Conservation (phyloP, 2,888 invertebrate genomes). For the Drosophila suboccidentalis region DNA sequence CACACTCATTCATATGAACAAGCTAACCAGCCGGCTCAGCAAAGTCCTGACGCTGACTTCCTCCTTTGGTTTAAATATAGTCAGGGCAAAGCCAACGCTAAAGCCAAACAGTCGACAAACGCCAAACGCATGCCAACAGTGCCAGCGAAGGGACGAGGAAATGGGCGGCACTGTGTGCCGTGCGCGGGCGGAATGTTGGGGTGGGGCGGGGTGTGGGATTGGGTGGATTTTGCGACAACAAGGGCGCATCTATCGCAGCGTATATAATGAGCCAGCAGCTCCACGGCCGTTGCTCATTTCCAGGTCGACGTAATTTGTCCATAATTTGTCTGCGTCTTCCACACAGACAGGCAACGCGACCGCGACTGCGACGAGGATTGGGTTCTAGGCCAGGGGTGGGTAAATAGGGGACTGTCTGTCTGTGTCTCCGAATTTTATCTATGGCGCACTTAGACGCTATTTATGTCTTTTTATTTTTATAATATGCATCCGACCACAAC, state of each 20-base stretch:
- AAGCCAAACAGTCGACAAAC: slow-evolving; percentile 70
- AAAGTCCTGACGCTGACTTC: slow-evolving; percentile 68
- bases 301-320: slow-evolving; percentile 84
- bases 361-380: slow-evolving; percentile 6
- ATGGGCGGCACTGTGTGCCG: not conserved
- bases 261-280: slow-evolving; percentile 76
- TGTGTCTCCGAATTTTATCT: slow-evolving; percentile 72
- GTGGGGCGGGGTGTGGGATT: not conserved
- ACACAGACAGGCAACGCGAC: slow-evolving; percentile 46
- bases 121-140: slow-evolving; percentile 66
- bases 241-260: slow-evolving; percentile 64
- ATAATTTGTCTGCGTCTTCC: slow-evolving; percentile 83
- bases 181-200: not conserved
- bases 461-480: slow-evolving; percentile 70
- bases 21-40: slow-evolving; percentile 62
- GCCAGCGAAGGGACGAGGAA: slow-evolving; percentile 12
- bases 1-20: slow-evolving; percentile 36
- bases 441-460: slow-evolving; percentile 73
- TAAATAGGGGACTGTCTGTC: slow-evolving; percentile 23
- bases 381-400: not conserved
- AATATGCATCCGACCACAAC: slow-evolving; percentile 43
- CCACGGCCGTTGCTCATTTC: slow-evolving; percentile 82
- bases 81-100: slow-evolving; percentile 38
- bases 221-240: slow-evolving; percentile 25
- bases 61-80: slow-evolving; percentile 77